Conservation (phyloP, 2,797 vertebrate species). For the Rhinophrynus dorsalis region DNA sequence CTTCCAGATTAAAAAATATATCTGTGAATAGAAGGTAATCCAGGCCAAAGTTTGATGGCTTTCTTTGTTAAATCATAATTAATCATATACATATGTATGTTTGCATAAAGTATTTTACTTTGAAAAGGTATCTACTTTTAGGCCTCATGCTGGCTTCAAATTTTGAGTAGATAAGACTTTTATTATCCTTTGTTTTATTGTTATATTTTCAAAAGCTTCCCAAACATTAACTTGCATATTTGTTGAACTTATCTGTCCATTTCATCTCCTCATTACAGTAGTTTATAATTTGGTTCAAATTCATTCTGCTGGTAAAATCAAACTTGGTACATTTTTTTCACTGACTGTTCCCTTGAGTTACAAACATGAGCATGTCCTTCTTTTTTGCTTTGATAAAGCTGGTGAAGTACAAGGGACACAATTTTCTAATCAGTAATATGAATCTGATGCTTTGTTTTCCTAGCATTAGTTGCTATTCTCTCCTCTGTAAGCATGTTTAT, state of each 20-base stretch:
- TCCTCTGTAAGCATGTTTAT: constrained; percentile 81
- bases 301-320: constrained; percentile 49
- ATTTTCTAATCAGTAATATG: constrained; percentile 58
- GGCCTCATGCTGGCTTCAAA: too few species aligned
- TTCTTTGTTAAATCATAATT: too few species aligned
- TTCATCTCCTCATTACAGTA: too few species aligned
- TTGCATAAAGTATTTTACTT: too few species aligned
- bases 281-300: constrained; percentile 51
- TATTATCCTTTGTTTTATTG: neutral
- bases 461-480: constrained; percentile 66
- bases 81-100: too few species aligned
- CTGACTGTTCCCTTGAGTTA: constrained; percentile 39
- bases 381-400: constrained; percentile 45
- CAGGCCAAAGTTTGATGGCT: too few species aligned
- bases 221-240: neutral
- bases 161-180: too few species aligned
- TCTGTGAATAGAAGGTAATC: too few species aligned
- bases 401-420: constrained; percentile 34
- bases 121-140: too few species aligned
- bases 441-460: constrained; percentile 69
- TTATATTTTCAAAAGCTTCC: neutral
- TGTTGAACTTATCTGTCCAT: too few species aligned
- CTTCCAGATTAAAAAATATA: too few species aligned
- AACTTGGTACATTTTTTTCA: constrained; percentile 22
- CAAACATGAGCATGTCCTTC: constrained; percentile 46